phyloP scores from a whole-genome alignment of 2,888 invertebrate genomes.

The Nomada fucata region DNA sequence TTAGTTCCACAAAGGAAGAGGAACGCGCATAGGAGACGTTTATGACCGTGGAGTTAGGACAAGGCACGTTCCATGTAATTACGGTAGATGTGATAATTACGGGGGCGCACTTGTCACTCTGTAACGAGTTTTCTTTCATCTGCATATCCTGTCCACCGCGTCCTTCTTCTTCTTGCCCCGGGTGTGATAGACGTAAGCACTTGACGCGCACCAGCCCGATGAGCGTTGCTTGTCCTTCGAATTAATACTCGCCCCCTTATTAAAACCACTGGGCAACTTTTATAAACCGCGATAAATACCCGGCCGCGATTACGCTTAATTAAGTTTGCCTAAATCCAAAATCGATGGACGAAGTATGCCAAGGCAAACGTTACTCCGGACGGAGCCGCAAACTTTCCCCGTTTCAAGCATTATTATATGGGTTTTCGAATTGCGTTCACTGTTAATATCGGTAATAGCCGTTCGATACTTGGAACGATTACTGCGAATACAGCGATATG shows the following conservation, averaged over 20 bases:
- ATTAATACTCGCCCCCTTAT: constrained; percentile 64
- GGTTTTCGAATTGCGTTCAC: not conserved
- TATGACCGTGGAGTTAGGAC: constrained; percentile 68
- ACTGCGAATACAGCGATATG: no score
- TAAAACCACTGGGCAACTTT: constrained; percentile 49
- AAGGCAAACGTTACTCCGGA: not conserved
- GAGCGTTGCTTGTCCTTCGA: constrained; percentile 60
- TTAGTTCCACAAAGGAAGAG: constrained; percentile 57
- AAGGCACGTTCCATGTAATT: constrained; percentile 75
- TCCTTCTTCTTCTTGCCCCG: constrained; percentile 48
- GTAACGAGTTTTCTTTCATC: constrained; percentile 75
- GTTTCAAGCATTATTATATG: not conserved
- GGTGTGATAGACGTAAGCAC: constrained; percentile 63
- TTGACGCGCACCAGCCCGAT: constrained; percentile 56
- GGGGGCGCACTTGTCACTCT: constrained; percentile 71
- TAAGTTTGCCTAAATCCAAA: constrained; percentile 47
- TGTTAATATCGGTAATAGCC: no score
- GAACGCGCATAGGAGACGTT: constrained; percentile 60
- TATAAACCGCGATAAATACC: constrained; percentile 36
- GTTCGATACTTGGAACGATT: no score
- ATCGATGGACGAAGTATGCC: constrained; percentile 17
- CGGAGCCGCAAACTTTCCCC: not conserved
- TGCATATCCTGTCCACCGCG: constrained; percentile 63
- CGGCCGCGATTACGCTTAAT: constrained; percentile 39
- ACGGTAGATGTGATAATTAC: constrained; percentile 75